Percentiles rank a stretch among this genome's conserved stretches.
Conservation (phyloP, 2,888 invertebrate genomes). For the Schrankia costaestrigalis region DNA sequence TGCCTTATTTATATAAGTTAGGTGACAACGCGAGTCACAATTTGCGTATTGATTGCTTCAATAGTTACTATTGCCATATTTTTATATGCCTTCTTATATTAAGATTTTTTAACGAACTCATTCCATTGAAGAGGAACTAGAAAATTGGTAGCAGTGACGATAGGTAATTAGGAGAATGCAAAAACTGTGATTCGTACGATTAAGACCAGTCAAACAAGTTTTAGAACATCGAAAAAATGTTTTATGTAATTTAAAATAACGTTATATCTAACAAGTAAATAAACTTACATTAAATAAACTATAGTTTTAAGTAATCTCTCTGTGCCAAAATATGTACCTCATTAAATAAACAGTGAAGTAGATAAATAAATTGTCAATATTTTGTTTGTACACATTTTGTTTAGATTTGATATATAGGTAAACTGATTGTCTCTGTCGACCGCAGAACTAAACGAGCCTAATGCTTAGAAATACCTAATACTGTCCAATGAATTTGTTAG, state of each 20-base stretch:
- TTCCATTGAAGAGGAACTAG: constrained; percentile 68
- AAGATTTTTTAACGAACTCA: constrained; percentile 59
- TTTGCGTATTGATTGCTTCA: constrained; percentile 24
- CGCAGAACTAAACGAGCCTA: constrained; percentile 17
- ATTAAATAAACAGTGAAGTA: constrained; percentile 80
- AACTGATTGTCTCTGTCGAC: constrained; percentile 12
- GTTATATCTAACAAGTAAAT: constrained; percentile 61
- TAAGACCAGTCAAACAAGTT: constrained; percentile 80
- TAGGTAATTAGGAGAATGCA: constrained; percentile 76
- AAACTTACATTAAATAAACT: constrained; percentile 68
- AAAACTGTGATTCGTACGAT: constrained; percentile 79
- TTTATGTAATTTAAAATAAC: constrained; percentile 69
- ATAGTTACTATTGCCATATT: constrained; percentile 62
- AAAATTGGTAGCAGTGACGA: constrained; percentile 70
- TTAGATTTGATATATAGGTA: constrained; percentile 47
- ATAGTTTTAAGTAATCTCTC: constrained; percentile 82
- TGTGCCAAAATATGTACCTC: constrained; percentile 92
- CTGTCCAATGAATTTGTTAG: constrained; percentile 13
- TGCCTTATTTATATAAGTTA: too few relatives aligned
- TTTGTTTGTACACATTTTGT: constrained; percentile 63
- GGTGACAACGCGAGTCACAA: constrained; percentile 9
- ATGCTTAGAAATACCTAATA: constrained; percentile 18
- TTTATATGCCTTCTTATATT: constrained; percentile 55
- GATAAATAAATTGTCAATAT: constrained; percentile 68
- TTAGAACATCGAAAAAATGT: constrained; percentile 79